A percentile compares a stretch with the other conserved stretches of the same genome.
Conservation (phyloP, 2,888 invertebrate genomes). For the Norana najaformis region DNA sequence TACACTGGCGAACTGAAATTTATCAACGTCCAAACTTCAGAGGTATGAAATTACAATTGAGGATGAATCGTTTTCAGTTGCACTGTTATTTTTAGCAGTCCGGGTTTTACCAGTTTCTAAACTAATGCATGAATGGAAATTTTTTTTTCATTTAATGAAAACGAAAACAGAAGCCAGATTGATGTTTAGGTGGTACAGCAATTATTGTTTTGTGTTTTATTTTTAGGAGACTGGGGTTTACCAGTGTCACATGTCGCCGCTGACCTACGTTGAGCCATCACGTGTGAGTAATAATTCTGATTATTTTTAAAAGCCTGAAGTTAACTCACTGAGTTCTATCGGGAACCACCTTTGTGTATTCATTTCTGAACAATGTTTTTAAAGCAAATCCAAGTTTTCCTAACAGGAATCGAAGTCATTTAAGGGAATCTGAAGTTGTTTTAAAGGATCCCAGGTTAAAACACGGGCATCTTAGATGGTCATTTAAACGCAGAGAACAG, state of each 20-base stretch:
- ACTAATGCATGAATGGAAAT: too few relatives aligned
- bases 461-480: not conserved
- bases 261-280: constrained; percentile 71
- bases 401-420: too few relatives aligned
- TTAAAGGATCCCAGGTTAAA: too few relatives aligned
- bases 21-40: constrained; percentile 81
- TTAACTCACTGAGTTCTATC: too few relatives aligned
- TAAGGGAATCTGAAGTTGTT: too few relatives aligned
- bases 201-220: not conserved
- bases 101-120: too few relatives aligned
- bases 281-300: constrained; percentile 53
- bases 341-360: too few relatives aligned
- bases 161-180: not conserved
- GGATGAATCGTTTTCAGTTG: not conserved
- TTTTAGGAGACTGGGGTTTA: constrained; percentile 74
- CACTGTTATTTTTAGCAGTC: too few relatives aligned
- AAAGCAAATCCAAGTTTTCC: too few relatives aligned
- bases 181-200: not conserved
- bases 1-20: constrained; percentile 87
- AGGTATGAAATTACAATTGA: constrained; percentile 52
- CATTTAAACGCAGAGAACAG: not conserved
- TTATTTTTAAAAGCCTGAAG: not conserved
- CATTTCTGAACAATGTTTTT: too few relatives aligned
- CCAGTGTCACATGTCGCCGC: constrained; percentile 83
- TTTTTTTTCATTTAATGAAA: too few relatives aligned